Evolutionary conservation across 53 echinoderm and acorn worm species (phyloP).

Genomic region (Patiria pectinifera): DNA sequence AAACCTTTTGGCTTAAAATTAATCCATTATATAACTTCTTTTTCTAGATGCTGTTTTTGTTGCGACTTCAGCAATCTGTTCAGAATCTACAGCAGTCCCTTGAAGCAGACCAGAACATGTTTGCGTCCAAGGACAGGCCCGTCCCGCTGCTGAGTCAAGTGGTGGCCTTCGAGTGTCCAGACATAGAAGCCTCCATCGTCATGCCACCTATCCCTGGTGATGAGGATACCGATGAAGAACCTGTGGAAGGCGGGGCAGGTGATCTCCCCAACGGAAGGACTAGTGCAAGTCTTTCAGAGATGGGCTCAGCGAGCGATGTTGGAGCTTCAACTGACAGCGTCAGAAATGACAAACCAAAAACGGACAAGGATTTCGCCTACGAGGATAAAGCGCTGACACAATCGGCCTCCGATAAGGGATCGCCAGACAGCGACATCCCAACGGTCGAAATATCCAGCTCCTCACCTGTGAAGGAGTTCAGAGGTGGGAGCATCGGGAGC

Average conservation of each 20-base stretch:
- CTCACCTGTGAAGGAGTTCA: slow-evolving; percentile 12
- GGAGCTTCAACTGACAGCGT: slow-evolving; percentile 19
- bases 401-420: slow-evolving; percentile 3
- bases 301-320: slow-evolving; percentile 11
- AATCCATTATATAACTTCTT: neutral
- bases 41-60: slow-evolving; percentile 80
- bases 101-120: slow-evolving; percentile 84
- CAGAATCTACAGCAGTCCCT: slow-evolving; percentile 73
- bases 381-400: neutral
- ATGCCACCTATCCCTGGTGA: slow-evolving; percentile 75
- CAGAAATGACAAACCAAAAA: neutral
- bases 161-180: slow-evolving; percentile 78
- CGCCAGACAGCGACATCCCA: slow-evolving; percentile 40
- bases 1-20: too few relatives aligned
- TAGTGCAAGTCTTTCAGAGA: slow-evolving; percentile 34
- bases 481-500: neutral
- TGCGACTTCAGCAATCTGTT: slow-evolving; percentile 87
- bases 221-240: slow-evolving; percentile 31
- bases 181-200: slow-evolving; percentile 71
- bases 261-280: slow-evolving; percentile 48
- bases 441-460: slow-evolving; percentile 42
- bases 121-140: slow-evolving; percentile 57
- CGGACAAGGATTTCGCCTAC: neutral
- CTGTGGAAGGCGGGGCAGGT: slow-evolving; percentile 3
- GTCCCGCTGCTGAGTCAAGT: slow-evolving; percentile 67